Conservation (phyloP, 2,797 vertebrate species). For the Lophotriccus pileatus region DNA sequence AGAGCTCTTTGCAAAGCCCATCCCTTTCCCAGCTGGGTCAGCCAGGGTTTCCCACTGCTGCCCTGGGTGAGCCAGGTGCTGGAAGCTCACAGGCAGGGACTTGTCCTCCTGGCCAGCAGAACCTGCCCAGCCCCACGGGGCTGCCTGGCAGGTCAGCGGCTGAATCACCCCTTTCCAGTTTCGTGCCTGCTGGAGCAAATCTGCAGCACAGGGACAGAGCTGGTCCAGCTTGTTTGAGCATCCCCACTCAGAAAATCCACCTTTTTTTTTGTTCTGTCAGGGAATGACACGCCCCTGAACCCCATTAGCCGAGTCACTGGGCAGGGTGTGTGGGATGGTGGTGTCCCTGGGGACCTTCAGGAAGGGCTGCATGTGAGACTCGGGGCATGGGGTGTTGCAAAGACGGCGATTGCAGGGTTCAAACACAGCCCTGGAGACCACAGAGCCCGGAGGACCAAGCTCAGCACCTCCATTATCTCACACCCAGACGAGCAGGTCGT, state of each 20-base stretch:
- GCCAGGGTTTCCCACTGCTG: not conserved
- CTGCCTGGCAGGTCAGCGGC: not conserved
- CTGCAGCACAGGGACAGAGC: not conserved
- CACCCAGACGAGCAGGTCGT: not conserved
- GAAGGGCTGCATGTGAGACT: not conserved
- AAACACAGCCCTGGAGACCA: not conserved
- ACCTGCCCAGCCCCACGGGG: not conserved
- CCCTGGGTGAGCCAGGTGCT: not conserved
- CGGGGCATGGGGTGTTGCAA: not conserved
- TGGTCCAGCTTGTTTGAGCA: not conserved
- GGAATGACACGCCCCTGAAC: not conserved
- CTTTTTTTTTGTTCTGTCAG: not conserved
- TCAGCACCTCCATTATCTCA: not conserved
- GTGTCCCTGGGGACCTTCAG: not conserved
- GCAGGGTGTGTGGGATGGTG: not conserved
- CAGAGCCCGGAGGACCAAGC: not conserved
- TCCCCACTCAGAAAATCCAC: not conserved
- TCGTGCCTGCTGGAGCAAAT: not conserved
- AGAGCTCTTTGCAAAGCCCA: not conserved
- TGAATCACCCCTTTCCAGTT: not conserved
- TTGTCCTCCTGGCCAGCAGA: not conserved
- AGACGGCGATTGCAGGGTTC: not conserved
- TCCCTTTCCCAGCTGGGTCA: not conserved
- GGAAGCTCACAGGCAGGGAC: constrained; percentile 1
- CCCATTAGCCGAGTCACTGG: not conserved